Evolutionary conservation across 1,140 invertebrate species (phyloP).

Genomic region (Philaenus spumarius): DNA sequence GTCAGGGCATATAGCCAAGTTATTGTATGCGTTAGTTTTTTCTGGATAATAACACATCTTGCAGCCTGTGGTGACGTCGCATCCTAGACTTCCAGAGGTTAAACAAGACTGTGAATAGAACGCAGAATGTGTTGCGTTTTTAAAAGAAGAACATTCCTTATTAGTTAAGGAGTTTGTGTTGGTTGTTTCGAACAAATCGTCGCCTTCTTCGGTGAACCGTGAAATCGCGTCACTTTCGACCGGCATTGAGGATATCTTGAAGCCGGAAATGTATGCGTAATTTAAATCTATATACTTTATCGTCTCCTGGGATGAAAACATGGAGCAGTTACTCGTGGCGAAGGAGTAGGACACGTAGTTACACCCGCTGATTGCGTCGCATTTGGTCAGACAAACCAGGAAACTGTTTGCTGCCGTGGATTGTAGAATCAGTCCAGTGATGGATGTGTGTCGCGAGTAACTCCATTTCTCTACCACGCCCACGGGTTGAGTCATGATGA

Average conservation of each 20-base stretch:
- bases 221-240: neutral
- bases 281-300: constrained; percentile 10
- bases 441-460: neutral
- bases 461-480: neutral
- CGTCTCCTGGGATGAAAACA: neutral
- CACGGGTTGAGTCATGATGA: neutral
- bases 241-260: neutral
- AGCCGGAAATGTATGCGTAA: neutral
- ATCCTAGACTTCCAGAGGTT: neutral
- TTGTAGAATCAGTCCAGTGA: neutral
- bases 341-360: constrained; percentile 1
- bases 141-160: neutral
- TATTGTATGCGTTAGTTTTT: neutral
- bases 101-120: constrained; percentile 12
- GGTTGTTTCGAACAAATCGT: neutral
- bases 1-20: constrained; percentile 10
- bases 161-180: neutral
- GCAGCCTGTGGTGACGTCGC: neutral
- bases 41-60: constrained; percentile 11
- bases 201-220: neutral
- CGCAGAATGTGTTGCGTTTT: constrained; percentile 10
- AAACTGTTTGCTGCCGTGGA: neutral
- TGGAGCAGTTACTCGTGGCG: neutral
- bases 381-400: neutral
- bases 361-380: neutral